Evolutionary conservation across 2,888 invertebrate species (phyloP).

Genomic region (Caradrina clavipalpis): DNA sequence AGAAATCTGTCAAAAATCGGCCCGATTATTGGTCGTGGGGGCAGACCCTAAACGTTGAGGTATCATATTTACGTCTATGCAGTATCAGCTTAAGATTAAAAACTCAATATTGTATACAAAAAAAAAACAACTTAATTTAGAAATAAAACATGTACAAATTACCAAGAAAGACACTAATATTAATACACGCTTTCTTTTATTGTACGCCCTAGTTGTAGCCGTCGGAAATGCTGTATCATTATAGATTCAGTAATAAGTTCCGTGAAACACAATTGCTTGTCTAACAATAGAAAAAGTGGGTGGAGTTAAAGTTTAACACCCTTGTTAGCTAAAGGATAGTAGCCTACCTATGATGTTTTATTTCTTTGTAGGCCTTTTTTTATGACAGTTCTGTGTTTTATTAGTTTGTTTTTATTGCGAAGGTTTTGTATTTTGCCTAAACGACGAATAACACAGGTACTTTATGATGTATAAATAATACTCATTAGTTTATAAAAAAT

Average conservation of each 20-base stretch:
- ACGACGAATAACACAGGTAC: neutral
- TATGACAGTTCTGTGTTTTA: constrained; percentile 1
- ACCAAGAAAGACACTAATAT: neutral
- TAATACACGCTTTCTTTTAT: neutral
- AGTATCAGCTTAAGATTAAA: neutral
- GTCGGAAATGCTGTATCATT: constrained; percentile 16
- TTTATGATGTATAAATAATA: too few relatives aligned
- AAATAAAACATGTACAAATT: neutral
- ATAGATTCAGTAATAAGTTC: constrained; percentile 43
- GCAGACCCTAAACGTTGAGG: too few relatives aligned
- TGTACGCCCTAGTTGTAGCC: neutral
- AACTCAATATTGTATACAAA: neutral
- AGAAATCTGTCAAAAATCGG: too few relatives aligned
- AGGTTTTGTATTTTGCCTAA: neutral
- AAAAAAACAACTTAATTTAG: neutral
- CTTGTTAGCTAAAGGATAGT: constrained; percentile 32
- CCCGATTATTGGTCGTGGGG: too few relatives aligned
- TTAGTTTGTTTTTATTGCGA: neutral
- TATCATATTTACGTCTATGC: too few relatives aligned
- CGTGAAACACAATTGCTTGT: constrained; percentile 34
- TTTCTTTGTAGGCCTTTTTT: constrained; percentile 16
- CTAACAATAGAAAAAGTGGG: constrained; percentile 30
- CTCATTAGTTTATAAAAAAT: too few relatives aligned
- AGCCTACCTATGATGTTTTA: constrained; percentile 4
- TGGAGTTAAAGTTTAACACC: constrained; percentile 20